Evolutionary conservation across 2,888 invertebrate genomes (phyloP).

Genomic region (Dolichomitus sp.): DNA sequence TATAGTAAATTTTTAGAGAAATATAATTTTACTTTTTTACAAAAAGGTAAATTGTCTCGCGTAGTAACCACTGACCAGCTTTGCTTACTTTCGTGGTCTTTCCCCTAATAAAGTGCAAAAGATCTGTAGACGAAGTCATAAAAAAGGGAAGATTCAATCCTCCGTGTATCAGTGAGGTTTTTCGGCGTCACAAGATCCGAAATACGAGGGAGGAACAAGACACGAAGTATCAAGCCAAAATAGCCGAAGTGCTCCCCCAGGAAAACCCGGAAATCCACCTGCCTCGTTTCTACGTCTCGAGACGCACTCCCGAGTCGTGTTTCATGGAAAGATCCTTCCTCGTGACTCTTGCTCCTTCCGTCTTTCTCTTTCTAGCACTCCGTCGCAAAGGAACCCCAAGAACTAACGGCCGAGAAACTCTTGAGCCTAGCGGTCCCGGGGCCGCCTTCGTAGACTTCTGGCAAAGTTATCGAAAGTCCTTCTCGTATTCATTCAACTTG

Average conservation of each 20-base stretch:
- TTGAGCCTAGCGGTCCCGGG: neutral
- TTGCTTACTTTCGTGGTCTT: neutral
- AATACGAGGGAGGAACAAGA: neutral
- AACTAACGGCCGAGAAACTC: constrained; percentile 21
- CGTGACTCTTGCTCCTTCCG: constrained; percentile 6
- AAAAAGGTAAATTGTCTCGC: neutral
- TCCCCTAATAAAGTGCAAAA: neutral
- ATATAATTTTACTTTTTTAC: neutral
- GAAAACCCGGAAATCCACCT: constrained; percentile 21
- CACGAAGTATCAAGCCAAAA: constrained; percentile 3
- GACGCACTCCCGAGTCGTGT: constrained; percentile 21
- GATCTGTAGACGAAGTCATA: neutral
- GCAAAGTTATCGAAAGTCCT: constrained; percentile 53
- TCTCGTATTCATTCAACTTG: constrained; percentile 56
- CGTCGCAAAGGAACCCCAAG: constrained; percentile 5
- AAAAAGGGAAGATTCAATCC: constrained; percentile 10
- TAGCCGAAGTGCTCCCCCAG: constrained; percentile 33
- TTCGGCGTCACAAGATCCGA: neutral
- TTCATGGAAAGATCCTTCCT: constrained; percentile 15
- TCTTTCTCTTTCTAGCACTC: neutral
- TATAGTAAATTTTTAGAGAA: neutral
- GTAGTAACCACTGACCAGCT: neutral
- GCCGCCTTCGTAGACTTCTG: neutral
- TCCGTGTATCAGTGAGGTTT: constrained; percentile 10
- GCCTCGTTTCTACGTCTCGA: constrained; percentile 12